phyloP scores from a whole-genome alignment of 2,888 invertebrate species.

The Netelia melanura region DNA sequence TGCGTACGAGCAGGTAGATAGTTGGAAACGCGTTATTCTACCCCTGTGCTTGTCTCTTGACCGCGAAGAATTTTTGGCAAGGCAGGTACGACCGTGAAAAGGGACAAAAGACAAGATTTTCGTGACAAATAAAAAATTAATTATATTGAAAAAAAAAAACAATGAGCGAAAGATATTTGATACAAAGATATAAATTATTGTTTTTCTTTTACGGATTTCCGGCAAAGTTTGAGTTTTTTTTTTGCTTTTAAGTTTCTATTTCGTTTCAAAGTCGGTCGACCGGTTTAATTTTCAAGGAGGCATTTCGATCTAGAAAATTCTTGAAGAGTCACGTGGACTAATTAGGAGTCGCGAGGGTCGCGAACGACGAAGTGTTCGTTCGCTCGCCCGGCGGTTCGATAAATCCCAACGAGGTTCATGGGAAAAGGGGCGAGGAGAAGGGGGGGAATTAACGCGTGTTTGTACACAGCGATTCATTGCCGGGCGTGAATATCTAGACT shows the following conservation, averaged over 20 bases:
- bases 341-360: not conserved
- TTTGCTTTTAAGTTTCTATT: no score
- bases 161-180: no score
- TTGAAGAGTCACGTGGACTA: not conserved
- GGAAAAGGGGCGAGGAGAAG: constrained; percentile 14
- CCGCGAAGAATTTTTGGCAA: no score
- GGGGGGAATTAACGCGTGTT: not conserved
- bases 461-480: not conserved
- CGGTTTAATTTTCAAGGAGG: no score
- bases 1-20: constrained; percentile 62
- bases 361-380: not conserved
- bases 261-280: no score
- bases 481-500: constrained; percentile 3
- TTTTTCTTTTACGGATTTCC: no score
- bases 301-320: not conserved
- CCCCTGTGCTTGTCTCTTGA: no score
- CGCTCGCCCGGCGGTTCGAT: not conserved
- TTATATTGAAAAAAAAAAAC: not conserved
- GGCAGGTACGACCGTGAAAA: no score
- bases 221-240: no score
- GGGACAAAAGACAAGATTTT: not conserved
- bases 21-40: not conserved
- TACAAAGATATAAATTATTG: no score
- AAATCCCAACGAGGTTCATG: constrained; percentile 28
- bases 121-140: not conserved